Conservation (phyloP, 1,140 invertebrate genomes). For the Drosophila cardini region DNA sequence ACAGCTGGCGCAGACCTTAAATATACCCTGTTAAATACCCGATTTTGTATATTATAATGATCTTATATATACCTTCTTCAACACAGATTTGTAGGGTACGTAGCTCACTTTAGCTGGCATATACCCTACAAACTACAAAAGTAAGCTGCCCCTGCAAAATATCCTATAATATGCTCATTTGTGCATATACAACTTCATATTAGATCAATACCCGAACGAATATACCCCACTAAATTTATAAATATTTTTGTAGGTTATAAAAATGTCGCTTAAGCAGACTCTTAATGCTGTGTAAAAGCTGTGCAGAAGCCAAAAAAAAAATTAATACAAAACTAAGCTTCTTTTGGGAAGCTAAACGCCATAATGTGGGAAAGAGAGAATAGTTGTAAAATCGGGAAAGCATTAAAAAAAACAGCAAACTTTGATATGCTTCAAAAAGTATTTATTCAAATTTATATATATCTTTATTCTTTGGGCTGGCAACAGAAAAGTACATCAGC, state of each 20-base stretch:
- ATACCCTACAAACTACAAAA: no score
- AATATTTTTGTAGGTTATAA: background rate
- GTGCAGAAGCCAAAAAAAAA: constrained; percentile 35
- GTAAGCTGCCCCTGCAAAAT: no score
- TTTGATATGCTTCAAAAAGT: constrained; percentile 18
- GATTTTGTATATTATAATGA: no score
- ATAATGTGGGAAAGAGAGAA: background rate
- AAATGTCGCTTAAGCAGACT: constrained; percentile 4
- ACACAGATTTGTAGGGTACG: no score
- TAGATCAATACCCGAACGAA: background rate
- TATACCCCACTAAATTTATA: background rate
- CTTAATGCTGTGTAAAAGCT: constrained; percentile 19
- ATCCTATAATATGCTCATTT: no score
- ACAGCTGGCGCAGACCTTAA: no score
- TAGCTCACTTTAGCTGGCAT: no score
- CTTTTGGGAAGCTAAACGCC: constrained; percentile 18
- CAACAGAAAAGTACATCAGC: background rate
- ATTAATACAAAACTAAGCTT: background rate
- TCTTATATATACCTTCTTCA: no score
- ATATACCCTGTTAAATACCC: no score
- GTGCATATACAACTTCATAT: no score
- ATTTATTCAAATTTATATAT: constrained; percentile 20
- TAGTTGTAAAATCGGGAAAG: background rate
- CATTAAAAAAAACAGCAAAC: constrained; percentile 41
- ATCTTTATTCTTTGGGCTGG: background rate